Base-by-base conservation (phyloP, 2,888 invertebrate species). In the Cryptus viduatorius region DNA sequence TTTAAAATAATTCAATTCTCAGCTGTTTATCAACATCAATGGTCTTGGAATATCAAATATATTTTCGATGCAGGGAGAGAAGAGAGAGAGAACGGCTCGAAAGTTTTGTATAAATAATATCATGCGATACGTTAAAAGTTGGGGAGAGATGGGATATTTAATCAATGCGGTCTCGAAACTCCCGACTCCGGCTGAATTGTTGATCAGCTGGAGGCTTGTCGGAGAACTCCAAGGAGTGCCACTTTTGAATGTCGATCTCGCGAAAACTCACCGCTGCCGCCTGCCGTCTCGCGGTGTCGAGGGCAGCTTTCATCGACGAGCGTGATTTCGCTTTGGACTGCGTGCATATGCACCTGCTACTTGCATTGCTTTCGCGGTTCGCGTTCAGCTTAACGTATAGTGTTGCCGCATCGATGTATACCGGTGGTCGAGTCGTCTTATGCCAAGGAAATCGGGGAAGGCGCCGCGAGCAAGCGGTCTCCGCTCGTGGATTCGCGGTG, bases 281-380 rank as follows among this genome's bases (percentile, higher is more conserved):
- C 59, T 68, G 50, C n/a, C 14, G 56, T 53, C 48, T 12, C 16
- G 42, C 19, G 37, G 37, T 29, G 50, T 64, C 79, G 73, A 64
- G 75, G 73, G 77, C 80, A 80, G 80, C 84, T 84, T 84, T 84
- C 83, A 78, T 84, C 84, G 84, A 69, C 53, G 42, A 81, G 72
- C 84, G 84, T 84, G 84, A 84, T 84, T 84, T 69, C 77, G 84
- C 84, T 80, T 84, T 84, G 44, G 59, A 50, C 37, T 16, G 10
- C 31, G 65, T 65, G 29, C 37, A 53, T n/a, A 37, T 69, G 83
- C 84, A 84, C 84, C 84, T 84, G 84, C 84, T 79, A 31, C n/a
- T 44, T 71, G 37, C 61, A 48, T 69, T 61, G 61, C 61, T 61
- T 61, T 61, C 61, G 61, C 61, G 61, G 29, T 31, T 61, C 14